A percentile compares a stretch with the other conserved stretches of the same genome.
phyloP scores from a whole-genome alignment of 2,113 vertebrate genomes.

The Caranx ignobilis region DNA sequence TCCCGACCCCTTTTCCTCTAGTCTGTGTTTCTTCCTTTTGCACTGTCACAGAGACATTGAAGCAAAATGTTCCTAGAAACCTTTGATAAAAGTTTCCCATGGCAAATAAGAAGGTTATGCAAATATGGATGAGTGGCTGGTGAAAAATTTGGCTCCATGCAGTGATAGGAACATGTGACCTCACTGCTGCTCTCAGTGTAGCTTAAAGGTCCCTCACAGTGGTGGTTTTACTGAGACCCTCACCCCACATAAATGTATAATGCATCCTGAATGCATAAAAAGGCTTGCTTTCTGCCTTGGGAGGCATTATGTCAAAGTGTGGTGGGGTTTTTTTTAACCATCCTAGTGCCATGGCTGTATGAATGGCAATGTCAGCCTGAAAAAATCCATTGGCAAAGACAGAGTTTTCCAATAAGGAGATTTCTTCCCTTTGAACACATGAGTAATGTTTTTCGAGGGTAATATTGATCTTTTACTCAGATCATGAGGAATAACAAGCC shows the following conservation, averaged over 20 bases:
- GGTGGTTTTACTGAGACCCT: conserved; percentile 8
- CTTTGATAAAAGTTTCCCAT: conserved; percentile 57
- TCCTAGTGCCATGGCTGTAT: neutral
- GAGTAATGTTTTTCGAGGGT: conserved; percentile 9
- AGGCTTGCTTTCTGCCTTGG: conserved; percentile 29
- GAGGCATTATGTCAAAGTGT: conserved; percentile 18
- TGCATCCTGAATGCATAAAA: conserved; percentile 30
- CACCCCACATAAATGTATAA: conserved; percentile 15
- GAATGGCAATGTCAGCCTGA: neutral
- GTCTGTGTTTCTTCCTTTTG: conserved; percentile 4
- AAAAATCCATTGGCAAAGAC: neutral
- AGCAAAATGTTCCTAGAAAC: conserved; percentile 51
- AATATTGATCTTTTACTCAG: conserved; percentile 54
- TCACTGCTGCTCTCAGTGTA: conserved; percentile 22
- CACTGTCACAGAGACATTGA: conserved; percentile 34
- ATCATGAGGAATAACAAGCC: conserved; percentile 24
- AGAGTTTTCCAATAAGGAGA: conserved; percentile 25
- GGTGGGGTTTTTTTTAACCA: neutral
- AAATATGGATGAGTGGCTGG: conserved; percentile 52
- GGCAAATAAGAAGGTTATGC: conserved; percentile 60
- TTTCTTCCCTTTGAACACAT: conserved; percentile 36
- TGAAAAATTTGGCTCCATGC: conserved; percentile 22
- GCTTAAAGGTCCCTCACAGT: conserved; percentile 35
- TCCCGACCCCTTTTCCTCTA: neutral
- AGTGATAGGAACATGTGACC: conserved; percentile 40